Evolutionary conservation across 1,140 invertebrate species (phyloP), one percentile per base, ranked within the genome.

Genomic region (Zaprionus tsacasi): DNA sequence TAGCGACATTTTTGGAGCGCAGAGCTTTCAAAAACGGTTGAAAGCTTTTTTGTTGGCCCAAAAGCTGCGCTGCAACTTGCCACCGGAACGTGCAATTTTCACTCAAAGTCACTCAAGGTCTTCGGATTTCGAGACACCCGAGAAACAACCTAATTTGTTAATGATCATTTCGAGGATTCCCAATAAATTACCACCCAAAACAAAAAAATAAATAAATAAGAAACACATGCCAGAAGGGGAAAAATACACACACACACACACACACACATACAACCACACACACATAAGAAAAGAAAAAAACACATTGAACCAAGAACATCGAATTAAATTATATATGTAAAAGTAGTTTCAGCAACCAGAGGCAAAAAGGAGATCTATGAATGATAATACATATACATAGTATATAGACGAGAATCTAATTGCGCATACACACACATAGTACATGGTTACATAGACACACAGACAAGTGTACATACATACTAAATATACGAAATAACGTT

Each of bases 61-160:
- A 63, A 43, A 45, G 36, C 54, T 67, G 43, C 30, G 43, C 15
- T 25, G 27, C 21, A 64, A 64, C 50, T 66, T 48, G 59, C 52
- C 63, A 59, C 58, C 61, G 61, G 79, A 70, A 86, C 69, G 79
- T 86, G 83, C 82, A 86, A 82, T 86, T 78, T 55, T 60, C 36
- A 68, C n/a, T n/a, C 33, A 45, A 43, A 69, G 30, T 30, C 6
- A 60, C 38, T 30, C 6, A 60, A 68, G 60, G 56, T 69, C 57
- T 61, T 61, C 33, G 48, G 13, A 68, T 73, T 73, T 60, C 38
- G 12, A 65, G 65, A 65, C 11, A 40, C 52, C 33, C 36, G n/a
- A 50, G 1, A 40, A 40, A 11, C 38, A 40, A 13, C 13, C 5
- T 12, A 12, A 50, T 50, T 48, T 48, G 15, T 17, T 48, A 17